Percentiles rank a stretch among this genome's conserved stretches.
Conservation (phyloP, 2,797 vertebrate species). For the Ficedula albicollis region DNA sequence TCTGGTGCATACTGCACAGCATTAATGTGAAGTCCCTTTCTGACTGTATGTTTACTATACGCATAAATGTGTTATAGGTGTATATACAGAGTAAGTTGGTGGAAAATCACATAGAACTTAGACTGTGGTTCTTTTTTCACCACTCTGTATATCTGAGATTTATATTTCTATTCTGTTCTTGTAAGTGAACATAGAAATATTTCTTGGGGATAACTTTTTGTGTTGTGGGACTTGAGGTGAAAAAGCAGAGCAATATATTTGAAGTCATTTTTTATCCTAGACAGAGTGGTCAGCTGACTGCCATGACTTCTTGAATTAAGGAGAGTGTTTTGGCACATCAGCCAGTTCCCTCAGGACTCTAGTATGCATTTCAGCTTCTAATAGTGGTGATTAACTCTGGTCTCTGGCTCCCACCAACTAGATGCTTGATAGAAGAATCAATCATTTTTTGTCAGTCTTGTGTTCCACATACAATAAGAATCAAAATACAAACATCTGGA, state of each 20-base stretch:
- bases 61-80: accelerated
- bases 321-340: not conserved
- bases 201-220: not conserved
- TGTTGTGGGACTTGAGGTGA: not conserved
- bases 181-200: not conserved
- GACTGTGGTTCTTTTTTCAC: not conserved
- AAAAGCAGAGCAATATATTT: not conserved
- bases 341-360: not conserved
- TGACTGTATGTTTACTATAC: accelerated
- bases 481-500: not conserved
- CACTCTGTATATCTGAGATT: accelerated
- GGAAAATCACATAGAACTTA: not conserved
- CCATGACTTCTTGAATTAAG: not conserved
- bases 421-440: not conserved
- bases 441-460: not conserved
- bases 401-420: not conserved
- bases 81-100: not conserved
- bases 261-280: not conserved
- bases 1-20: not conserved
- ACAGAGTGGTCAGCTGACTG: not conserved
- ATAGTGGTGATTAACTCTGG: not conserved
- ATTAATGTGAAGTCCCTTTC: not conserved
- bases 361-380: not conserved
- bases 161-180: not conserved
- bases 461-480: not conserved